A percentile compares a stretch with the other conserved stretches of the same genome.
Conservation (phyloP, 1,140 invertebrate genomes). For the Cheumatopsyche charites region DNA sequence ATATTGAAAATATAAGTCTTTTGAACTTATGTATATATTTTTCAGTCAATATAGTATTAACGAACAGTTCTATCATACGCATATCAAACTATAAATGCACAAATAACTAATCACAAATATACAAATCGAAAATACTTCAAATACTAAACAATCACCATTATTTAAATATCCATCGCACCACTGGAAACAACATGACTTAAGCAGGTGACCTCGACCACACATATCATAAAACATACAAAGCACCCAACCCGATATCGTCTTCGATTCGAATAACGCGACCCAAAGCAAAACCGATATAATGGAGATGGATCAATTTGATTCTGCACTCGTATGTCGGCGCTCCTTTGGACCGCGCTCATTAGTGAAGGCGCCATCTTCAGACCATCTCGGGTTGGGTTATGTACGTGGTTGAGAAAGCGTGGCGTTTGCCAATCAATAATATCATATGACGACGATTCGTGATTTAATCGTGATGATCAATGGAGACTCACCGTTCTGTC, state of each 20-base stretch:
- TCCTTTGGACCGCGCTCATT: too few relatives aligned
- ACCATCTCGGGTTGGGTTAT: not conserved
- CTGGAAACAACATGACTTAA: constrained; percentile 32
- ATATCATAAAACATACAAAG: not conserved
- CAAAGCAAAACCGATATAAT: too few relatives aligned
- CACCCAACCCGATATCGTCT: not conserved
- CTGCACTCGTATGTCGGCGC: too few relatives aligned
- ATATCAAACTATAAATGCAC: too few relatives aligned
- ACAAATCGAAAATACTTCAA: constrained; percentile 36
- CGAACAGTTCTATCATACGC: too few relatives aligned
- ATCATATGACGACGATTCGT: too few relatives aligned
- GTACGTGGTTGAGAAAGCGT: constrained; percentile 25
- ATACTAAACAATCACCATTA: not conserved
- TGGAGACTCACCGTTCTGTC: constrained; percentile 44
- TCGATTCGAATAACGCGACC: not conserved
- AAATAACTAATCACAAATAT: not conserved
- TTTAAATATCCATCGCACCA: constrained; percentile 27
- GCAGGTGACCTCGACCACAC: constrained; percentile 13
- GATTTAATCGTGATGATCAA: too few relatives aligned
- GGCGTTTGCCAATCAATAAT: not conserved
- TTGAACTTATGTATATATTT: too few relatives aligned
- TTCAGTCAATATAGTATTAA: too few relatives aligned
- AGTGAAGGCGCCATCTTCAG: too few relatives aligned
- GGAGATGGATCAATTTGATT: too few relatives aligned
- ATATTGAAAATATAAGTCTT: constrained; percentile 6